Evolutionary conservation across 2,888 invertebrate species (phyloP), one percentile per base, ranked within the genome.

Genomic region (Dyspetes luteomarginatus): DNA sequence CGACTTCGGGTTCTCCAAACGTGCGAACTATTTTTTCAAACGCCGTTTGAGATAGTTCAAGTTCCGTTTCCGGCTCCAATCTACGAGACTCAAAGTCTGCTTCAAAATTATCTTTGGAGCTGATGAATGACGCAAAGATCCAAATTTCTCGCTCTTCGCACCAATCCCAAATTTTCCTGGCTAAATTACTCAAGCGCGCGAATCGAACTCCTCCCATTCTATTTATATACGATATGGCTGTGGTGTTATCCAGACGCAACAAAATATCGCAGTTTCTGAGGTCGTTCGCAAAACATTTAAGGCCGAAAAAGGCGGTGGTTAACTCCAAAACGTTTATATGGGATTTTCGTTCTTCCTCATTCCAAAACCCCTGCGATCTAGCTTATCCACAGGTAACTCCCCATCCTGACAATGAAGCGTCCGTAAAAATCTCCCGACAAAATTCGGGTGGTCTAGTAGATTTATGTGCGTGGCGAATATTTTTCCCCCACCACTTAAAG

Each of bases 251-350:
- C 1, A 84, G 19, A 5, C 81, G 28, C 5, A 83, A 30, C 4
- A 84, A 41, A 4, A 78, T 77, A 4, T 82, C 56, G 24, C 75
- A 76, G 3, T 78, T 43, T 26, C 3, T 36, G 3, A 50, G 15
- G 3, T 81, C 15, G 0, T 56, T 50, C 0, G 78, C 79, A 2
- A 85, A 85, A 55, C 79, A 82, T 73, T 69, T 77, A 1, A 85
- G 56, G 0, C 71, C 84, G 15, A 78, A 82, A 68, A 82, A 81
- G 0, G 84, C 81, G 1, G 83, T 80, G 22, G 56, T 41, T 41
- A 81, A 65, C 58, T 77, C 79, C 9, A 72, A 24, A 48, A 73
- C 41, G 65, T 78, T 78, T 22, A 82, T 83, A 55, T 80, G 77
- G n/a, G 24, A 60, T 1, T 7, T 19, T 7, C 41, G 50, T 24